phyloP scores from a whole-genome alignment of 1,140 invertebrate species.

The Homalodisca vitripennis region DNA sequence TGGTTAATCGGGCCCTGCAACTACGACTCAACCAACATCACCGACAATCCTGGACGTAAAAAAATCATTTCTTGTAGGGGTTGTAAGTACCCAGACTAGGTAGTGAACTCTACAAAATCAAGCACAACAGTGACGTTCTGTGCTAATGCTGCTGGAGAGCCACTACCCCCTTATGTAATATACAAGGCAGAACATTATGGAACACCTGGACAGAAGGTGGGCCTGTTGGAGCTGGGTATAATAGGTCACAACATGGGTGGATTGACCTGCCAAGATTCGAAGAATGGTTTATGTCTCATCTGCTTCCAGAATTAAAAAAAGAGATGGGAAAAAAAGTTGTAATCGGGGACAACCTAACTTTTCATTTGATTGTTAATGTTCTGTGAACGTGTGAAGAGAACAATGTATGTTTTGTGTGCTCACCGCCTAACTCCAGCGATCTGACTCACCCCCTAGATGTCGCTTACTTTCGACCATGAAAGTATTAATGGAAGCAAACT shows the following conservation, averaged over 20 bases:
- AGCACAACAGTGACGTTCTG: conserved; percentile 36
- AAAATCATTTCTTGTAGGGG: background rate
- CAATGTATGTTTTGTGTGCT: too few relatives aligned
- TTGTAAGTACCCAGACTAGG: background rate
- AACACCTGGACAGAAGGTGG: conserved; percentile 46
- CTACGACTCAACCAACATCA: background rate
- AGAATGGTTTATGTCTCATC: conserved; percentile 40
- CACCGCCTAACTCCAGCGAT: too few relatives aligned
- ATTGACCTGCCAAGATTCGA: conserved; percentile 43
- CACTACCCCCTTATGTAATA: conserved; percentile 45
- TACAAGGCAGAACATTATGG: conserved; percentile 48
- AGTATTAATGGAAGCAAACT: too few relatives aligned
- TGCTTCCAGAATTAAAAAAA: conserved; percentile 41
- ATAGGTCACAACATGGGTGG: conserved; percentile 43
- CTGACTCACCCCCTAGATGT: too few relatives aligned
- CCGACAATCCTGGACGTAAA: background rate
- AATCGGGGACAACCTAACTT: conserved; percentile 47
- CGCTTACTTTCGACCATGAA: too few relatives aligned
- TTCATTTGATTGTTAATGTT: conserved; percentile 45
- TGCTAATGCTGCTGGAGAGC: conserved; percentile 34
- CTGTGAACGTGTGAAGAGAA: conserved; percentile 41
- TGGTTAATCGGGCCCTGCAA: too few relatives aligned
- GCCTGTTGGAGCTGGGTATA: conserved; percentile 42
- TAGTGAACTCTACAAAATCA: background rate
- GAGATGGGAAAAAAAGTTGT: conserved; percentile 42